Evolutionary conservation across 2,888 invertebrate species (phyloP).

Genomic region (Eledona agricola): DNA sequence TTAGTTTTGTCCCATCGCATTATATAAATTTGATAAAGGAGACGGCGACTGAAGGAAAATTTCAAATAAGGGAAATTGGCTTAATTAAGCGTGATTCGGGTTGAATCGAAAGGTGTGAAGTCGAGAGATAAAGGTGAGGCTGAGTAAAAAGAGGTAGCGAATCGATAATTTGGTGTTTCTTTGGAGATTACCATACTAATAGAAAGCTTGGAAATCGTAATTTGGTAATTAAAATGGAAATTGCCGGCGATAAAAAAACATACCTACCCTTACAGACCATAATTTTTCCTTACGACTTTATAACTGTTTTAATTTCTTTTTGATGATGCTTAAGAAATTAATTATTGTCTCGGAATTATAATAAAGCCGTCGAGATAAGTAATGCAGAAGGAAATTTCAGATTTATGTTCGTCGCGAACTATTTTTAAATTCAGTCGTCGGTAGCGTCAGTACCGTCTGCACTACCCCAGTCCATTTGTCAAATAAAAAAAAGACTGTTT

Average conservation of each 20-base stretch:
- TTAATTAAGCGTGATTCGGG: too few relatives aligned
- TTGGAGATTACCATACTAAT: conserved; percentile 48
- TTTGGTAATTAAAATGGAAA: conserved; percentile 54
- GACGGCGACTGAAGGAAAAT: background rate
- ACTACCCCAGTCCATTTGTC: conserved; percentile 53
- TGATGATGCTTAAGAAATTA: conserved; percentile 51
- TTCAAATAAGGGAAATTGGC: conserved; percentile 1
- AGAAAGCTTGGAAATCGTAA: conserved; percentile 49
- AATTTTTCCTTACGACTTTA: conserved; percentile 54
- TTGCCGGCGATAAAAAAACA: conserved; percentile 51
- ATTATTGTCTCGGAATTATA: conserved; percentile 49
- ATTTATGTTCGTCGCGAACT: conserved; percentile 50
- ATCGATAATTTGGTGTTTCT: conserved; percentile 39
- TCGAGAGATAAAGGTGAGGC: conserved; percentile 15
- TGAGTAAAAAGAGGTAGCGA: conserved; percentile 26
- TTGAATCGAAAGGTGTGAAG: conserved; percentile 2
- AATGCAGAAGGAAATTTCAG: conserved; percentile 43
- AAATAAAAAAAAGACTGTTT: conserved; percentile 50
- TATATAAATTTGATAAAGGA: background rate
- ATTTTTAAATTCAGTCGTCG: conserved; percentile 51
- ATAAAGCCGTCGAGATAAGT: conserved; percentile 41
- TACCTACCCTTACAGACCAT: conserved; percentile 50
- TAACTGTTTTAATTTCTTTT: conserved; percentile 54
- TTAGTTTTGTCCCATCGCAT: background rate
- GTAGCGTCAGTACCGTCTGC: conserved; percentile 42